Conservation (phyloP, 2,888 invertebrate species). For the Cynaeus angustus region DNA sequence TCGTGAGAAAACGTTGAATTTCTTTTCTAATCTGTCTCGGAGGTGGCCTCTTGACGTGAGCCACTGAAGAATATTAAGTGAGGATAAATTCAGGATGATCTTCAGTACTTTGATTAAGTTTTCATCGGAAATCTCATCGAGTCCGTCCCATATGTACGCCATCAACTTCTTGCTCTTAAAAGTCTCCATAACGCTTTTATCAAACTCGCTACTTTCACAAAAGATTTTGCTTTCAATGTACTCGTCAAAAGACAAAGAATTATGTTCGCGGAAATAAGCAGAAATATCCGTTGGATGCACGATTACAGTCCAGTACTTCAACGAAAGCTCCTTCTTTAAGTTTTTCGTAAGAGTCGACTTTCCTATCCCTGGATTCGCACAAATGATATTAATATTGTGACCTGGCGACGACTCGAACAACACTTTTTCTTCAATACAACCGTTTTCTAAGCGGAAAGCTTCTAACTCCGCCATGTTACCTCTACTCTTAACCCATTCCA, state of each 20-base stretch:
- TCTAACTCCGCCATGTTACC: neutral
- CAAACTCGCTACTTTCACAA: neutral
- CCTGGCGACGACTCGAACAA: neutral
- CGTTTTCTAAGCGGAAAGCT: neutral
- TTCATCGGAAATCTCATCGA: conserved; percentile 10
- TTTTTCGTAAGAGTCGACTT: neutral
- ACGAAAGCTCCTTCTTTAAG: neutral
- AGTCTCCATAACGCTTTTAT: neutral
- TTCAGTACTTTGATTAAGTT: neutral
- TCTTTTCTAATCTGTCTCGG: neutral
- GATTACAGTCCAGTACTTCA: conserved; percentile 3
- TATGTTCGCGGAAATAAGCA: too few species aligned
- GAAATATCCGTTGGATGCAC: neutral
- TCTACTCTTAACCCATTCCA: conserved; percentile 12
- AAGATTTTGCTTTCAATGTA: neutral
- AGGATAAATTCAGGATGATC: neutral
- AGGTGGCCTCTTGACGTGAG: conserved; percentile 8
- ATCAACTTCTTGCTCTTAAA: neutral
- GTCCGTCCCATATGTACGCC: conserved; percentile 7
- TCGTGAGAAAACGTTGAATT: conserved; percentile 5
- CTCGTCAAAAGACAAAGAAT: too few species aligned
- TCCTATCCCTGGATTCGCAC: conserved; percentile 12
- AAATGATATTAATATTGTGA: conserved; percentile 9
- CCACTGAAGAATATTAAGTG: conserved; percentile 1
- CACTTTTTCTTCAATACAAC: neutral